Evolutionary conservation across 2,888 invertebrate species (phyloP), one percentile per base, ranked within the genome.

Genomic region (Spisula subtruncata): DNA sequence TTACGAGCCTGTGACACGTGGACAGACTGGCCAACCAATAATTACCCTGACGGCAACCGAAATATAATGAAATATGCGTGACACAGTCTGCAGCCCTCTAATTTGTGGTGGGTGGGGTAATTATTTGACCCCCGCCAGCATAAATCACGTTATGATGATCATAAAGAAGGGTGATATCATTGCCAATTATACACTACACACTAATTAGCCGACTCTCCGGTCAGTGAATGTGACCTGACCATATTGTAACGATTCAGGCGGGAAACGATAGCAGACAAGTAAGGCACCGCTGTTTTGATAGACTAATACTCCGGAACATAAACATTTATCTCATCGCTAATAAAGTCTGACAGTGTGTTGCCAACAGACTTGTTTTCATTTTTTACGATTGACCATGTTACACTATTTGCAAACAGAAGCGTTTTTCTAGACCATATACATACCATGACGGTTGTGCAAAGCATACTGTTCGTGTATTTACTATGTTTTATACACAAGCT

Each of bases 101-200:
- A 91, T 91, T 89, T 91, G 91, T 86, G 89, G 85, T 89, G 91
- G 91, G 91, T 91, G 91, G 91, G 89, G 91, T 91, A 91, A 91
- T 91, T 88, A 91, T 84, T 88, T 91, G 88, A 85, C 91, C 89
- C 87, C 88, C 85, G 80, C 75, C 81, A 41, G 89, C 83, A 86
- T 91, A 91, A 91, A 91, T 91, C 91, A 91, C 81, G 75, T 25
- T 20, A 46, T 60, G 60, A 51, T 79, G 88, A 90, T 91, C 89
- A 90, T 91, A 91, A 91, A 91, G 91, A 81, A 89, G 82, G 56
- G 35, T 86, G 89, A 87, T 89, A 89, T 89, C 89, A 89, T 88
- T 89, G 83, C 88, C 91, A 91, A 91, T 91, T 91, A 91, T 83
- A 82, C 81, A 41, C 75, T 29, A 41, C 32, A 51, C 84, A 81